phyloP scores from a whole-genome alignment of 2,888 invertebrate species.

The Philopedon plagiatum region DNA sequence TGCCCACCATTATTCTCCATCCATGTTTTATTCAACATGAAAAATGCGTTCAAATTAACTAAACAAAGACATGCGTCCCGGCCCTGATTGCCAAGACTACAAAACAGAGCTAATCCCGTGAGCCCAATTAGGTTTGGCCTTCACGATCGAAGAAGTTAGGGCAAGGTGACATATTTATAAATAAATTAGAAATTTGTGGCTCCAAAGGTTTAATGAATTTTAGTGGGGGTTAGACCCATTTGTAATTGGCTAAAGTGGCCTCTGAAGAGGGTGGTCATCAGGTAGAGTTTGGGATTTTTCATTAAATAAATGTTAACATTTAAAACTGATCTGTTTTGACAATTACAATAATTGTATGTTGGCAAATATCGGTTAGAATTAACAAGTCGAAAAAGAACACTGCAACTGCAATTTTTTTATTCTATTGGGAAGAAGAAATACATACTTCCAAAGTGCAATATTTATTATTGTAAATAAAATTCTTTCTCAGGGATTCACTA shows the following conservation, averaged over 20 bases:
- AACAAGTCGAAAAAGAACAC: too few relatives aligned
- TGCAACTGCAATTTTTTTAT: too few relatives aligned
- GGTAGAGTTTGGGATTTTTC: too few relatives aligned
- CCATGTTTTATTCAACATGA: neutral
- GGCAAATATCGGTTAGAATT: too few relatives aligned
- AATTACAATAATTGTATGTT: too few relatives aligned
- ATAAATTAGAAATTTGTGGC: conserved; percentile 25
- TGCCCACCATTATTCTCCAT: neutral
- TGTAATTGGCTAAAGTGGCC: conserved; percentile 1
- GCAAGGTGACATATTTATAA: conserved; percentile 27
- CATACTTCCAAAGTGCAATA: too few relatives aligned
- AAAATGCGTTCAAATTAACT: neutral
- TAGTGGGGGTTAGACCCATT: neutral
- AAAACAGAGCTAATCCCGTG: conserved; percentile 11
- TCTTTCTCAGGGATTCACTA: too few relatives aligned
- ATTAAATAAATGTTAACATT: too few relatives aligned
- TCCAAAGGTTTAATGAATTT: conserved; percentile 10
- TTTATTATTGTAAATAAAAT: too few relatives aligned
- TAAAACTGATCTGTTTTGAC: too few relatives aligned
- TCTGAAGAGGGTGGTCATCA: neutral
- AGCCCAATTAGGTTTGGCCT: conserved; percentile 14
- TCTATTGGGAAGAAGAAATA: too few relatives aligned
- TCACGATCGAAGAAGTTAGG: conserved; percentile 4
- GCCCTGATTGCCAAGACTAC: conserved; percentile 2
- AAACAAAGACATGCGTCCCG: neutral